phyloP scores from a whole-genome alignment of 2,888 invertebrate genomes.

The Drosophila austrosaltans region DNA sequence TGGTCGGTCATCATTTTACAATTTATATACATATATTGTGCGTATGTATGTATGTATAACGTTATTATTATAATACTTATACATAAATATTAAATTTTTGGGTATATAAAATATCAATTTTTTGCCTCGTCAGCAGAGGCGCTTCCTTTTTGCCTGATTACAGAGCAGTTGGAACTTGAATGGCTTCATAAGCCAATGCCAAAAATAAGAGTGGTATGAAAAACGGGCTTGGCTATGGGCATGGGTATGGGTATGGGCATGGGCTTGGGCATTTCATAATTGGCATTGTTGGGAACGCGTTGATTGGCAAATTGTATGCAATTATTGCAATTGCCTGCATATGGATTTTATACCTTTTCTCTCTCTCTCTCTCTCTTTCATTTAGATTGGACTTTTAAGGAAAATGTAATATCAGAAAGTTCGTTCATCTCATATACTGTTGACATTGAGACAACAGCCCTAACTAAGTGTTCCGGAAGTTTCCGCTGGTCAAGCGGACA shows the following conservation, averaged over 20 bases:
- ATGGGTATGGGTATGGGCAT: slow-evolving; percentile 11
- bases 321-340: slow-evolving; percentile 59
- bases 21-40: slow-evolving; percentile 30
- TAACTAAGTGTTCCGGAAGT: slow-evolving; percentile 63
- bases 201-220: slow-evolving; percentile 27
- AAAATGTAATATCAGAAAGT: slow-evolving; percentile 49
- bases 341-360: slow-evolving; percentile 22
- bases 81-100: slow-evolving; percentile 31
- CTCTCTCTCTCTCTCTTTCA: not conserved
- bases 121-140: slow-evolving; percentile 37
- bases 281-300: slow-evolving; percentile 72
- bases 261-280: slow-evolving; percentile 56
- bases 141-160: slow-evolving; percentile 61
- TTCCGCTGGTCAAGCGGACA: slow-evolving; percentile 22
- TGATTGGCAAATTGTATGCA: slow-evolving; percentile 78
- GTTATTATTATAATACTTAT: slow-evolving; percentile 16
- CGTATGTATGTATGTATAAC: slow-evolving; percentile 8
- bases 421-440: slow-evolving; percentile 69
- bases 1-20: slow-evolving; percentile 26
- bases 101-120: slow-evolving; percentile 75
- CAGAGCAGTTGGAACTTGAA: slow-evolving; percentile 56
- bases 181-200: slow-evolving; percentile 75
- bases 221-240: slow-evolving; percentile 32
- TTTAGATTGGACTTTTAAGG: not conserved
- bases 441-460: slow-evolving; percentile 64